phyloP scores from a whole-genome alignment of 2,113 vertebrate species.

The Dicerorhinus sumatrensis region DNA sequence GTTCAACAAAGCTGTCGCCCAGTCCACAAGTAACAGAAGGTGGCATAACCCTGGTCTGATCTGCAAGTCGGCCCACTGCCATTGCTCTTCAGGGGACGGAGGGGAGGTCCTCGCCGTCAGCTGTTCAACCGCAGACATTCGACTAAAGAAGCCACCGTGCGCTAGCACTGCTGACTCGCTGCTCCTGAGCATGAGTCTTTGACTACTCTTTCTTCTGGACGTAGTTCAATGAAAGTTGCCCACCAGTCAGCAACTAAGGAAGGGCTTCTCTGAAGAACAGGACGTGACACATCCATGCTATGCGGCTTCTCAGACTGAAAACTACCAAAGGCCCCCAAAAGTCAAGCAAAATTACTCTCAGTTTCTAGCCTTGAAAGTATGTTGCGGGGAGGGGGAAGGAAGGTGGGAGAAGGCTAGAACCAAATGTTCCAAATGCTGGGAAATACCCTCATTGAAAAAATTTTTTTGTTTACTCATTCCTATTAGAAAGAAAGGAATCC shows the following conservation, averaged over 20 bases:
- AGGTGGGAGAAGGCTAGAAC: not conserved
- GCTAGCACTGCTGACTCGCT: accelerated
- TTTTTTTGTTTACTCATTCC: not conserved
- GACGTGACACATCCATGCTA: accelerated
- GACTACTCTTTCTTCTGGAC: not conserved
- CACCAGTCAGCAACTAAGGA: accelerated
- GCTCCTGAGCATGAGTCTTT: accelerated
- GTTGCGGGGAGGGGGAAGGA: not conserved
- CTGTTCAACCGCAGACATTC: accelerated
- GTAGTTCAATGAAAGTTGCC: not conserved
- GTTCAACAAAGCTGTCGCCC: accelerated
- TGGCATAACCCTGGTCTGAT: not conserved
- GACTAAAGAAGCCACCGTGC: not conserved
- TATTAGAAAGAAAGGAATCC: not conserved
- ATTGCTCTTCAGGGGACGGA: not conserved
- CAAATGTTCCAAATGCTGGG: not conserved
- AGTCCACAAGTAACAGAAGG: not conserved
- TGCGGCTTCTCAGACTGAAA: not conserved
- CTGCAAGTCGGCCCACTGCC: not conserved
- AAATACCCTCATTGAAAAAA: not conserved
- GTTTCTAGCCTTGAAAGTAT: not conserved
- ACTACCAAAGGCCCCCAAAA: accelerated
- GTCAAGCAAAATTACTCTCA: not conserved
- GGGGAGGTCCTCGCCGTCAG: accelerated
- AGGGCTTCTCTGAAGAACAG: not conserved